Evolutionary conservation across 2,797 vertebrate species (phyloP), one percentile per base, ranked within the genome.

Genomic region (Anisognathus igniventris): DNA sequence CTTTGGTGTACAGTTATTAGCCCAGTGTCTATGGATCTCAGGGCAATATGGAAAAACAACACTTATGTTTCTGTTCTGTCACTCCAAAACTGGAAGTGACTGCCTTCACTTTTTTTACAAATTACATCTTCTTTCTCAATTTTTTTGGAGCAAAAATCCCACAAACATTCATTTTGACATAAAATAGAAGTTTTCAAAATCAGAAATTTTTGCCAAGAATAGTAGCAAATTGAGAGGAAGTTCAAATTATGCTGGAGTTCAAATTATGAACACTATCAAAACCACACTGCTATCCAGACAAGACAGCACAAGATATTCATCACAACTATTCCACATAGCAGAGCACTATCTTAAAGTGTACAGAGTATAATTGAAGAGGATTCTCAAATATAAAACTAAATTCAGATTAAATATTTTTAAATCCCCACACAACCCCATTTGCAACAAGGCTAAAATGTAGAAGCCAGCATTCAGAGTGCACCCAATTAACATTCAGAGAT

Each of bases 11-110:
- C 13, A 68, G 6, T 27, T 71, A 47, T n/a, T 58, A 83, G 20
- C 20, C 14, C 8, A n/a, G 13, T 37, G 25, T 28, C 51, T 66
- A 6, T 3, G 15, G 56, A 72, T 51, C 42, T 67, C 14, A 47
- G 7, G 14, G 30, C 28, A 54, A 65, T 14, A 68, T 2, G 6
- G 44, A 61, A 78, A 88, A 25, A 50, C 16, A 77, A 65, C 0
- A 0, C 3, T 56, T 27, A 68, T 0, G 0, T 39, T 75, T 74
- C 58, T 74, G 23, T 37, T 37, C 45, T n/a, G 10, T 39, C n/a
- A n/a, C 16, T 83, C 58, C n/a, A 68, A 74, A 77, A 51, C 12
- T 17, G 40, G 21, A 86, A 58, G 45, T 22, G 8, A 77, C 14
- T 65, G 18, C 14, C 50, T 83, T 74, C 33, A 44, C 15, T 70